A percentile compares a stretch with the other conserved stretches of the same genome.
Conservation (phyloP, 2,113 vertebrate species). For the Trematocara stigmaticum region DNA sequence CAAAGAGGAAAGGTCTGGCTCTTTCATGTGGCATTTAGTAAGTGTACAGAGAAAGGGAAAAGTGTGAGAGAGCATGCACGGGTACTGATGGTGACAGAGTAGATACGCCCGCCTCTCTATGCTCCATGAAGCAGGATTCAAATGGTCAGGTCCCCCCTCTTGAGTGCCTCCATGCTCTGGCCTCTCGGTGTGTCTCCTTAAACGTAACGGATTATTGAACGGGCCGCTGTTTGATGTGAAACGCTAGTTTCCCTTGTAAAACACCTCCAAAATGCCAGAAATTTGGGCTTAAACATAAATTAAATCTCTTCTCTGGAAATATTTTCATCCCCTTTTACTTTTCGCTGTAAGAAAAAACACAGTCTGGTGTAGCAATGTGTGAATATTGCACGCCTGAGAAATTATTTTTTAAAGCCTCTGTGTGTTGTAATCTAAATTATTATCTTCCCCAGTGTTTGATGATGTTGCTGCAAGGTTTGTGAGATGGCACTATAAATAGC, state of each 20-base stretch:
- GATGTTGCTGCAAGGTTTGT: background rate
- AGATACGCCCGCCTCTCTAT: background rate
- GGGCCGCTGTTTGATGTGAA: background rate
- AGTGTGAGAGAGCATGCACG: constrained; percentile 2
- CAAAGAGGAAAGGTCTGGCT: constrained; percentile 50
- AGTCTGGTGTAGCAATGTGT: background rate
- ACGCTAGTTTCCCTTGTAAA: background rate
- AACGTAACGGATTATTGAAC: background rate
- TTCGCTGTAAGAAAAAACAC: background rate
- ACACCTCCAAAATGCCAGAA: background rate
- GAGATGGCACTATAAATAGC: background rate
- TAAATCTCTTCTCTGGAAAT: background rate
- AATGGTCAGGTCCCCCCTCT: constrained; percentile 16
- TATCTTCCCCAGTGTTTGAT: background rate
- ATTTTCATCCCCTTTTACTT: background rate
- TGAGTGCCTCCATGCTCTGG: background rate
- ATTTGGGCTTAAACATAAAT: background rate
- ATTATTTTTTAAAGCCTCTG: background rate
- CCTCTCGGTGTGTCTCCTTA: background rate
- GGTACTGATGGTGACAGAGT: constrained; percentile 34
- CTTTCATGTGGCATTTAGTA: constrained; percentile 61
- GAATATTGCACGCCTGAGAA: background rate
- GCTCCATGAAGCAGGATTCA: constrained; percentile 23
- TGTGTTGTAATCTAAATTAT: background rate
- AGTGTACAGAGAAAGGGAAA: constrained; percentile 45